Evolutionary conservation across 2,797 vertebrate species (phyloP), one percentile per base, ranked within the genome.

Genomic region (Brachyrhaphis roseni): DNA sequence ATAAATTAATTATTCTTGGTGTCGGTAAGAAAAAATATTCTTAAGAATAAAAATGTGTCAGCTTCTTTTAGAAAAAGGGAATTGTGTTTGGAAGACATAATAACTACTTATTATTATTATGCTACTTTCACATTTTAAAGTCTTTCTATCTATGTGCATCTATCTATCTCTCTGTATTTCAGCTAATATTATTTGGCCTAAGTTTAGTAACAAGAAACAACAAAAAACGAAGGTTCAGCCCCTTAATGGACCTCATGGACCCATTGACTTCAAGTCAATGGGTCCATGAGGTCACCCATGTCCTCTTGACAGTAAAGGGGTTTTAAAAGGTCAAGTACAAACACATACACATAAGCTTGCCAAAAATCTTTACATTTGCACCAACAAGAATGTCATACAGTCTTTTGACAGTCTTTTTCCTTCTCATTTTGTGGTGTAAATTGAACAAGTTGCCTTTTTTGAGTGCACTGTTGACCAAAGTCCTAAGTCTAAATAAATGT

Each of bases 381-480:
- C 18, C 3, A 4, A 39, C 23, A 23, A 20, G 8, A 39, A 66
- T 26, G 1, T 41, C n/a, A 26, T 39, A 20, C 2, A 66, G 34
- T 8, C 34, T 57, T 1, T 28, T n/a, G 6, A 57, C 13, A 28
- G 3, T 6, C 31, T 7, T 15, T 39, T 39, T 20, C 1, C 15
- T 28, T 62, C 8, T 34, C 3, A 11, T 12, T 41, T 68, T 41
- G 41, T 41, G 7, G 7, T 36, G 16, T 36, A 20, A 68, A 26
- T 13, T 12, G 64, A n/a, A 68, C 36, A 41, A 66, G 20, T 43
- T n/a, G 18, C 31, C 7, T 57, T 57, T 68, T 68, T 68, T 68
- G 36, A 68, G 36, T 26, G 20, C 11, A 41, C 39, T 23, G 36
- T 75, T 59, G 84, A 87, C 62, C 87, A 90, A 93, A 93, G 90